These are phyloP conservation scores for Drosophila flavopinicola DNA, from an alignment of 2,888 invertebrate species.

Conservation along the genomic window DNA sequence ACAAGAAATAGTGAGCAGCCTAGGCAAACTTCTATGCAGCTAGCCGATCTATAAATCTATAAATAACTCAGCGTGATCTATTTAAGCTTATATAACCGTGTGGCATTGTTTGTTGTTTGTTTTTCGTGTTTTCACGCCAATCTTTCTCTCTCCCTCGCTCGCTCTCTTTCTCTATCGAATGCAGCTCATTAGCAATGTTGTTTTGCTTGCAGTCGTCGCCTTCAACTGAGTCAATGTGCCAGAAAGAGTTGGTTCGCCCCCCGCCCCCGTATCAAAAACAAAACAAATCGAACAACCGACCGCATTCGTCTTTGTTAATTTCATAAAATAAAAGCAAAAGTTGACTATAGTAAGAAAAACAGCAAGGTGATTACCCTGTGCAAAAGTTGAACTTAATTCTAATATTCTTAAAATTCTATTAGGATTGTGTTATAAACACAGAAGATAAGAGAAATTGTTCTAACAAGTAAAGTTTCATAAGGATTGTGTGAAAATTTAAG, in stretches of 20 bases:
- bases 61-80: slow-evolving; percentile 33
- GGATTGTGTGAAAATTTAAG: too few relatives aligned
- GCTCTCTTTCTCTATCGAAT: slow-evolving; percentile 7
- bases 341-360: slow-evolving; percentile 15
- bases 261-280: slow-evolving; percentile 19
- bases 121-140: slow-evolving; percentile 27
- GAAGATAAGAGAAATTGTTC: too few relatives aligned
- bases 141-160: slow-evolving; percentile 4
- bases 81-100: slow-evolving; percentile 43
- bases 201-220: slow-evolving; percentile 65
- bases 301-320: slow-evolving; percentile 42
- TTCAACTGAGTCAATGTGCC: slow-evolving; percentile 81
- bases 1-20: background rate
- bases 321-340: slow-evolving; percentile 43
- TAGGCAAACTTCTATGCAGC: slow-evolving; percentile 13
- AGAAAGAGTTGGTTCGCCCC: slow-evolving; percentile 80
- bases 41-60: slow-evolving; percentile 20
- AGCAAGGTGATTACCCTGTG: too few relatives aligned
- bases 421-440: too few relatives aligned
- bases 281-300: slow-evolving; percentile 45
- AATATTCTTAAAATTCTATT: too few relatives aligned
- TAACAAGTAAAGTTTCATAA: too few relatives aligned
- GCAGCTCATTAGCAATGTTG: slow-evolving; percentile 43
- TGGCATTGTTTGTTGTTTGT: slow-evolving; percentile 31
- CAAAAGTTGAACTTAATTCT: too few relatives aligned